Base-by-base conservation (phyloP, 2,113 vertebrate species). In the Andinoacara biseriatus region DNA sequence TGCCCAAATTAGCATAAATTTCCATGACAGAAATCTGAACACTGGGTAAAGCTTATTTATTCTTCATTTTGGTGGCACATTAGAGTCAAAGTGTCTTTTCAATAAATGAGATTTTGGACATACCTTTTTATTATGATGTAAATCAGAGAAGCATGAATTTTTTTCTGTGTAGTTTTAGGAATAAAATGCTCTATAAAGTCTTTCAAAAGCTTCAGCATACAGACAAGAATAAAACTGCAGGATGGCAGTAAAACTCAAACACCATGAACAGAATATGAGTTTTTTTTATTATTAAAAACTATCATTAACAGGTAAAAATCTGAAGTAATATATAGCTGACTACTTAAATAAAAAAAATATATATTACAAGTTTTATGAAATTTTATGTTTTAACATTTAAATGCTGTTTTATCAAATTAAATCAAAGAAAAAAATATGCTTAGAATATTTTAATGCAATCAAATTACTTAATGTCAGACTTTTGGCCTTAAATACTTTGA, bases 11-110 rank as follows among this genome's bases (percentile, higher is more conserved):
- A 33, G 6, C 67, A 54, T 72, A 72, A 31, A 54, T 72, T 72
- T 72, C 67, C 67, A 72, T 72, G 20, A 54, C 46, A 72, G 46
- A 72, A 72, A 72, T 72, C 10, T 54, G 67, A 72, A 72, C 46
- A 29, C 43, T 52, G 43, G 65, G 43, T 72, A 31, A 49, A n/a
- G 26, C 43, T 54, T 20, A 52, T 17, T 26, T 11, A 7, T 67
- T 46, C 38, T 67, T 67, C 63, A 67, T 67, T 18, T 69, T 69
- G 24, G 13, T 49, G 40, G 15, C 40, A 69, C 63, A 69, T 69
- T 69, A 69, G 49, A 52, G 3, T 20, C 63, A 29, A 69, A 49
- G 1, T 6, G 18, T 17, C 26, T 61, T 3, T 52, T 49, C 15
- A 40, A 46, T 26, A 24, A 40, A 69, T 49, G 22, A 40, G 22